A percentile compares a stretch with the other conserved stretches of the same genome.
Conservation (phyloP, 2,797 vertebrate genomes). For the Clarias pachynema region DNA sequence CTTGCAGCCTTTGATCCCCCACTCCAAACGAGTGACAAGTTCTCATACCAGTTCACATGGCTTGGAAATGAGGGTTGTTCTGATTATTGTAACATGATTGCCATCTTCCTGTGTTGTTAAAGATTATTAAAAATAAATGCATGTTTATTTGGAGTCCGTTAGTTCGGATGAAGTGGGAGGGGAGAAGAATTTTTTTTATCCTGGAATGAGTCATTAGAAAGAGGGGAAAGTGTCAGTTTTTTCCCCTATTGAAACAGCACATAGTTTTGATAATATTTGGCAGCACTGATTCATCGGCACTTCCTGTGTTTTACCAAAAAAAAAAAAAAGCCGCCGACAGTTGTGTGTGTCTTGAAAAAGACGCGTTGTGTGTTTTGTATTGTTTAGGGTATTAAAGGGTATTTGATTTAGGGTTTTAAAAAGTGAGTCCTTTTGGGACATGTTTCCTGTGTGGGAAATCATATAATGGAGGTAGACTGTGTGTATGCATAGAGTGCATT, state of each 20-base stretch:
- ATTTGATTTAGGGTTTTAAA: slow-evolving; percentile 17
- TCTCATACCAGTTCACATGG: slow-evolving; percentile 33
- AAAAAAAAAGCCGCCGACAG: neutral
- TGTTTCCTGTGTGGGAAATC: slow-evolving; percentile 73
- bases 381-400: slow-evolving; percentile 22
- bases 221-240: slow-evolving; percentile 32
- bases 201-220: slow-evolving; percentile 40
- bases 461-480: slow-evolving; percentile 49
- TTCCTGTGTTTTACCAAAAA: neutral
- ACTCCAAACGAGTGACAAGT: slow-evolving; percentile 26
- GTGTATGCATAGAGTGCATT: slow-evolving; percentile 58
- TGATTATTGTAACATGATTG: neutral
- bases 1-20: slow-evolving; percentile 39
- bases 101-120: neutral
- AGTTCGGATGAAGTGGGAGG: neutral
- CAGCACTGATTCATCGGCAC: neutral
- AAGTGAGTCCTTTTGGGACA: slow-evolving; percentile 53
- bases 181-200: neutral
- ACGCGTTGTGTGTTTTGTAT: slow-evolving; percentile 4
- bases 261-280: slow-evolving; percentile 6
- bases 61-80: slow-evolving; percentile 20
- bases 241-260: slow-evolving; percentile 22
- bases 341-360: slow-evolving; percentile 10
- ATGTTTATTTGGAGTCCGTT: slow-evolving; percentile 7
- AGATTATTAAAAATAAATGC: neutral